Base-by-base conservation (phyloP, 2,888 invertebrate species). In the Chirona hameri region DNA sequence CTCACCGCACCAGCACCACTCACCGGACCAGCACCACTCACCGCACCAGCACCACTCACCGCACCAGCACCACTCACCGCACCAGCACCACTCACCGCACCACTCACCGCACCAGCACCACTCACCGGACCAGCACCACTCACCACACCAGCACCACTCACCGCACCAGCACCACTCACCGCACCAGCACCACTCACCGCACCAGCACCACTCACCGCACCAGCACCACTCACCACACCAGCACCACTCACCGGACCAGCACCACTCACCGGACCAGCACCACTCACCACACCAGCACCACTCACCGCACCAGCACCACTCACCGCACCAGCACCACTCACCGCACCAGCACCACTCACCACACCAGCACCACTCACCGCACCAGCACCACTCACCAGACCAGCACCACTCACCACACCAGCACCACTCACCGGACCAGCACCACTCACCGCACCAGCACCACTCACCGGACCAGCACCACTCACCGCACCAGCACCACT, bases 1-100 rank as follows among this genome's bases (percentile, higher is more conserved):
- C 83, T 83, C 65, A 85, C 85, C 84, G 83, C 31, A 85, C 76
- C 31, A 82, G 72, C 31, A 83, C 81, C n/a, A 83, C 83, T n/a
- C n/a, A n/a, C n/a, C n/a, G n/a, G n/a, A n/a, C 7, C 39, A 7
- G 12, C 52, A 52, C 12, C 65, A 80, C 83, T 83, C 65, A 85
- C 85, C 84, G 83, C 31, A 85, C 76, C 31, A 82, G 72, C 31
- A 83, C 81, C n/a, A 83, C 83, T n/a, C n/a, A n/a, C n/a, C n/a
- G n/a, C n/a, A n/a, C 7, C 39, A 7, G 12, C 52, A 52, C 12
- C 65, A 80, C 83, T 83, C 65, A 85, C 85, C 84, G 83, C 31
- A 85, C 76, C 31, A 82, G 72, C 31, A 83, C 81, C n/a, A 83
- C 83, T 39, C 39, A 7, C n/a, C n/a, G 12, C 52, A 52, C 12